Base-by-base conservation (phyloP, 2,888 invertebrate genomes). In the Micropterix aruncella region DNA sequence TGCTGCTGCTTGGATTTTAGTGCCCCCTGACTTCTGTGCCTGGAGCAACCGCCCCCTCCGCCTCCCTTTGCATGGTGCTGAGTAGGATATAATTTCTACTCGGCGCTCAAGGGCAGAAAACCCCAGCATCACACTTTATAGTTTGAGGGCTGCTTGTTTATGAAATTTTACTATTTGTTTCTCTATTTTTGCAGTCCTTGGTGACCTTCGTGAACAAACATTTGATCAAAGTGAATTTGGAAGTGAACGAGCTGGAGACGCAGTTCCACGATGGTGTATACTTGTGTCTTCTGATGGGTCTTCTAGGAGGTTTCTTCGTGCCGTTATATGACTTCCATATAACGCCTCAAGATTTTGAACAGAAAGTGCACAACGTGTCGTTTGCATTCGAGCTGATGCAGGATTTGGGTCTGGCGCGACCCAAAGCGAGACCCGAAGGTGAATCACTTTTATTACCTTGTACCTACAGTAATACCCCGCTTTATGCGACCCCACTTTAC, bases 131-230 rank as follows among this genome's bases (percentile, higher is more conserved):
- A n/a, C n/a, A n/a, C n/a, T n/a, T n/a, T n/a, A n/a, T n/a, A n/a
- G n/a, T n/a, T n/a, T n/a, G n/a, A n/a, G n/a, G n/a, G n/a, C n/a
- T n/a, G n/a, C n/a, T n/a, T n/a, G n/a, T n/a, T n/a, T n/a, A n/a
- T n/a, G n/a, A n/a, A n/a, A n/a, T n/a, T n/a, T n/a, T n/a, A n/a
- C n/a, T n/a, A n/a, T n/a, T n/a, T n/a, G n/a, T n/a, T n/a, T n/a
- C n/a, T n/a, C n/a, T 47, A 55, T 55, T 50, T 47, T 74, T 73
- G 37, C 66, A 89, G 82, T 95, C 94, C 0, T 70, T 99, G 52
- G 82, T 97, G n/a, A 92, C 94, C 1, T 99, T 99, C 68, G 96
- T 95, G 2, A 99, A 99, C 66, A 97, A 96, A 63, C 95, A 99
- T 62, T 69, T 99, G 58, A 89, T 89, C 60, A 96, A 94, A 66